Evolutionary conservation across 35 echinoderm and acorn worm species (phyloP), one percentile per base, ranked within the genome.

Genomic region (Chiridota heheva): DNA sequence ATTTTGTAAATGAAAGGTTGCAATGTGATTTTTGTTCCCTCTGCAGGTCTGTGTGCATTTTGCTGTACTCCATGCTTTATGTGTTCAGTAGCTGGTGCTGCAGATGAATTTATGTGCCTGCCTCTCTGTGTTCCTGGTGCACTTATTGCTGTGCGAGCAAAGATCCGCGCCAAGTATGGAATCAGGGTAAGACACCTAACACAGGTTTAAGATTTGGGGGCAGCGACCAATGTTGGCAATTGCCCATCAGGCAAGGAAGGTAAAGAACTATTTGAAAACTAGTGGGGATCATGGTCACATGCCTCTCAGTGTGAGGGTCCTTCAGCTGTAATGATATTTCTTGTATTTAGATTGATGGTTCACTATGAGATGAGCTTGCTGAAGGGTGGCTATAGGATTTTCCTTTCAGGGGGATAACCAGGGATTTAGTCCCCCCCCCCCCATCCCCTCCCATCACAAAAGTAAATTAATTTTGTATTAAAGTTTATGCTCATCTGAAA

Each of bases 101-200:
- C 64, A 18, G 82, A 69, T 40, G 89, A 91, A 33, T 57, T 44
- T 27, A 60, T 42, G 27, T 80, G 72, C 31, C 44, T 86, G 16
- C 82, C 89, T 30, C 39, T 78, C 12, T 72, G 45, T 34, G 82
- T 91, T 20, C 89, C 89, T 3, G 89, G 82, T 7, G 63, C 82
- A 39, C 62, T 67, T 8, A 86, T 71, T 42, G 89, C 81, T 30
- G 39, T 91, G 41, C 51, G 89, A 30, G 81, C 89, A 7, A 91
- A 91, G 62, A 42, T 91, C 17, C 72, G 89, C 18, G 80, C 74
- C 0, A 63, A 73, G 60, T 68, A 86, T 67, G 73, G 74, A 29
- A 86, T 91, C 31, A 17, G 34, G 63, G 89, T 91, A 61, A 77
- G 66, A 65, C 25, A 57, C n/a, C 40, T 47, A 24, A 16, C 8